Evolutionary conservation across 2,888 invertebrate species (phyloP).

Genomic region (Neelides folsomi): DNA sequence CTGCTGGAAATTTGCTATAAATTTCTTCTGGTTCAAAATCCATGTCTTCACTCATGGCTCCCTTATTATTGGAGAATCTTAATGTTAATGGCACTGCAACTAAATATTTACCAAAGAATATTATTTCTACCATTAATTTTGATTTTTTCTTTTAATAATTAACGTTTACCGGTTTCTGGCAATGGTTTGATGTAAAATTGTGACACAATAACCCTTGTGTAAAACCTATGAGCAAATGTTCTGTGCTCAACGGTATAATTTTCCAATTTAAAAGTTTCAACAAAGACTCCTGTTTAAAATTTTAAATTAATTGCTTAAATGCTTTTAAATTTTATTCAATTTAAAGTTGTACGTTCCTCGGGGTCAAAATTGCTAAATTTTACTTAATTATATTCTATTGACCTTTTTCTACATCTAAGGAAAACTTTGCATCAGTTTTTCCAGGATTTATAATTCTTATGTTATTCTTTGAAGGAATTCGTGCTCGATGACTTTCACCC

Average conservation of each 20-base stretch:
- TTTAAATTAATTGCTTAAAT: background rate
- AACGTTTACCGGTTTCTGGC: constrained; percentile 6
- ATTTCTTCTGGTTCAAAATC: constrained; percentile 11
- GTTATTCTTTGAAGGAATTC: constrained; percentile 31
- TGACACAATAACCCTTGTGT: constrained; percentile 24
- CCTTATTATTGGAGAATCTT: constrained; percentile 1
- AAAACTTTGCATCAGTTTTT: constrained; percentile 7
- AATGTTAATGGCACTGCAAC: no score
- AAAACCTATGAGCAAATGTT: constrained; percentile 30
- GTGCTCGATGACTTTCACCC: constrained; percentile 31
- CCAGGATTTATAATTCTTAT: constrained; percentile 12
- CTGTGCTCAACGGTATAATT: constrained; percentile 18
- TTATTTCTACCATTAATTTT: no score
- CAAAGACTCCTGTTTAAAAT: constrained; percentile 18
- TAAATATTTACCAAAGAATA: no score
- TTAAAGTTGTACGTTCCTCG: background rate
- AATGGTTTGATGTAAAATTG: constrained; percentile 17
- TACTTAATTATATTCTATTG: background rate
- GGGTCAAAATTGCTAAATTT: background rate
- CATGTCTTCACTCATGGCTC: constrained; percentile 20
- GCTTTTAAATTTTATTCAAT: background rate
- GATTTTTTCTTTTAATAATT: no score
- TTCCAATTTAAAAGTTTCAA: constrained; percentile 12
- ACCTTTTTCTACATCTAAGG: constrained; percentile 26
- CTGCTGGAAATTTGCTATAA: constrained; percentile 7